These are phyloP conservation scores for Petrocephalus sullivani DNA, from an alignment of 2,797 vertebrate genomes.

Conservation along the genomic window DNA sequence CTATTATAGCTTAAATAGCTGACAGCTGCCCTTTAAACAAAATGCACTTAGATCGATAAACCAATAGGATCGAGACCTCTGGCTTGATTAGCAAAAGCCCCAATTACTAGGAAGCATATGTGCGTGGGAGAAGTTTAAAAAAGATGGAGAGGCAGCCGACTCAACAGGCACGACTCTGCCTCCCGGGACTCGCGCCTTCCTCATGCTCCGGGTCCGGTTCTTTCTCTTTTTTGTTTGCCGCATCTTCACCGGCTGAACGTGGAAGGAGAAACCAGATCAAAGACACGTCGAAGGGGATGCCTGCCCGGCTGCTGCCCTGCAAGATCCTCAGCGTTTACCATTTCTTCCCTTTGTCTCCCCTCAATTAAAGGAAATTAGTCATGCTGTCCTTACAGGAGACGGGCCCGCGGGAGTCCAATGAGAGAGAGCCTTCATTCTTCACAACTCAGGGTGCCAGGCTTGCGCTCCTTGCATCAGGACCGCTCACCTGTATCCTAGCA, in stretches of 20 bases:
- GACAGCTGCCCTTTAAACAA: conserved; percentile 12
- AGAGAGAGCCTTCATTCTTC: conserved; percentile 43
- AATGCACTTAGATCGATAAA: conserved; percentile 6
- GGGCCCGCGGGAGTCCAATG: conserved; percentile 40
- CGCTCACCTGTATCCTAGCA: conserved; percentile 78
- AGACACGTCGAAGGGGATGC: not conserved
- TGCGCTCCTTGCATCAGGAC: conserved; percentile 61
- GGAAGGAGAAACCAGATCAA: not conserved
- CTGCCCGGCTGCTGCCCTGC: not conserved
- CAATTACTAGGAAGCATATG: conserved; percentile 1
- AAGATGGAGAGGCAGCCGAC: not conserved
- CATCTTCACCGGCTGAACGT: not conserved
- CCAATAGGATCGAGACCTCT: conserved; percentile 7
- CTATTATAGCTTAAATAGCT: conserved; percentile 6
- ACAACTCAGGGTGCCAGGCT: conserved; percentile 52
- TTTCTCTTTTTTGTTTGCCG: not conserved
- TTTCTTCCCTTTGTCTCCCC: conserved; percentile 39
- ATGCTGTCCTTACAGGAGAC: conserved; percentile 61
- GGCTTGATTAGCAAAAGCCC: not conserved
- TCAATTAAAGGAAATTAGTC: conserved; percentile 68
- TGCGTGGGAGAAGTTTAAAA: not conserved
- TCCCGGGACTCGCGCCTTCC: not conserved
- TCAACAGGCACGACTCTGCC: not conserved
- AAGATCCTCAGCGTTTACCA: conserved; percentile 32
- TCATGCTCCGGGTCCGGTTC: not conserved